Base-by-base conservation (phyloP, 2,113 vertebrate genomes). In the Cavia porcellus region DNA sequence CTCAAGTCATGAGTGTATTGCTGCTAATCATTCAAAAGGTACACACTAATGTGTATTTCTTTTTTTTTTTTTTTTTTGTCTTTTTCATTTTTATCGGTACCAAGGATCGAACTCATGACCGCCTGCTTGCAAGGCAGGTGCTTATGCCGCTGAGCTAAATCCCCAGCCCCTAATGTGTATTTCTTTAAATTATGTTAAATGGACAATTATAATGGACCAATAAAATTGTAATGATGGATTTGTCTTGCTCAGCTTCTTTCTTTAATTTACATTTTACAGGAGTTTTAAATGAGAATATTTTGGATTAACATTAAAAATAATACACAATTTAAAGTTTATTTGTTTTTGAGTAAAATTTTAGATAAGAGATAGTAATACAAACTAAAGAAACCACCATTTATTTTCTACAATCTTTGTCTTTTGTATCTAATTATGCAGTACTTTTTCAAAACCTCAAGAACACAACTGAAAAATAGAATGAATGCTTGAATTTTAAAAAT, bases 181-280 rank as follows among this genome's bases (percentile, higher is more conserved):
- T 84, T 57, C 13, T 89, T 47, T 9, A 80, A 72, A 90, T 86
- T 68, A 84, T 45, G 84, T 92, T 57, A 95, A 95, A 22, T 50
- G 9, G 7, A n/a, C 5, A 72, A 30, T 95, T 12, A 89, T 28
- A 94, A 45, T 62, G 5, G 30, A 72, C 10, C 25, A 72, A 61
- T 92, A 11, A 85, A 64, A 85, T 47, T 35, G 0, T 70, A 85
- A 52, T 79, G 17, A 59, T n/a, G 89, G 30, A 52, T 90, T 96
- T 84, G 3, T 84, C 86, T 32, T 77, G 6, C 1, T 10, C 25
- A 82, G 55, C 0, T 70, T 61, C 30, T 42, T 13, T 30, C 4
- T 93, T 83, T 10, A 17, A 91, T 83, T 83, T 70, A 79, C 3
- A 86, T 38, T 83, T 94, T 86, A 74, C 62, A 89, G 55, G 50